Percentiles rank a stretch among this genome's conserved stretches.
phyloP scores from a whole-genome alignment of 1,140 invertebrate genomes.

The Diachasmimorpha longicaudata region DNA sequence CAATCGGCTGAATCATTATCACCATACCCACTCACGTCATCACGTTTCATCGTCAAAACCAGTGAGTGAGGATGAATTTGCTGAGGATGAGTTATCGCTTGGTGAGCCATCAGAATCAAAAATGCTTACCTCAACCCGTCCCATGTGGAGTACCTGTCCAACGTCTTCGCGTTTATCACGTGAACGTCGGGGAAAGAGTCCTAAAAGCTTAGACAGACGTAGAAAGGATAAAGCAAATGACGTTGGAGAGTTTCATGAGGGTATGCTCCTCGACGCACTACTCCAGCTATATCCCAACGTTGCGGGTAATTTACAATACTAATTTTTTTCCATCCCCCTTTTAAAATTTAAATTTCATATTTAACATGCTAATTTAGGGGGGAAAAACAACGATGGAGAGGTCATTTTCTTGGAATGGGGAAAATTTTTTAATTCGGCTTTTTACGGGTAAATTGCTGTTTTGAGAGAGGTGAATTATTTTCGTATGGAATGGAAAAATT shows the following conservation, averaged over 20 bases:
- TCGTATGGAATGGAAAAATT: background rate
- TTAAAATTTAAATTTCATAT: constrained; percentile 14
- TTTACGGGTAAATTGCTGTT: background rate
- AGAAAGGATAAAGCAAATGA: constrained; percentile 56
- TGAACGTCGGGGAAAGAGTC: constrained; percentile 61
- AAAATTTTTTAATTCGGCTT: background rate
- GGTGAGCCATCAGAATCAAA: constrained; percentile 65
- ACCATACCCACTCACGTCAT: constrained; percentile 49
- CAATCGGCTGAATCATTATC: constrained; percentile 49
- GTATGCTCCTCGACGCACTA: constrained; percentile 70
- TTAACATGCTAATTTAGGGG: background rate
- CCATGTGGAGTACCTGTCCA: constrained; percentile 56
- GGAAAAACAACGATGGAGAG: background rate
- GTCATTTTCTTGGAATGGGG: background rate
- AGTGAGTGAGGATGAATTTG: constrained; percentile 72
- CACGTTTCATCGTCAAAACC: constrained; percentile 55
- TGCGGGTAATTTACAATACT: constrained; percentile 48
- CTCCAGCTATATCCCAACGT: constrained; percentile 63
- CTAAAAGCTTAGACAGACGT: constrained; percentile 66
- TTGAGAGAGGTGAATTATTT: background rate
- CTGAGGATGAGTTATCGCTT: constrained; percentile 70
- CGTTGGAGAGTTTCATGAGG: constrained; percentile 69
- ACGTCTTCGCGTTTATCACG: constrained; percentile 55
- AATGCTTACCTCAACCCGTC: constrained; percentile 57
- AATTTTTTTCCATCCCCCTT: constrained; percentile 10